Conservation (phyloP, 2,888 invertebrate species). For the Caenorhabditis sp. region DNA sequence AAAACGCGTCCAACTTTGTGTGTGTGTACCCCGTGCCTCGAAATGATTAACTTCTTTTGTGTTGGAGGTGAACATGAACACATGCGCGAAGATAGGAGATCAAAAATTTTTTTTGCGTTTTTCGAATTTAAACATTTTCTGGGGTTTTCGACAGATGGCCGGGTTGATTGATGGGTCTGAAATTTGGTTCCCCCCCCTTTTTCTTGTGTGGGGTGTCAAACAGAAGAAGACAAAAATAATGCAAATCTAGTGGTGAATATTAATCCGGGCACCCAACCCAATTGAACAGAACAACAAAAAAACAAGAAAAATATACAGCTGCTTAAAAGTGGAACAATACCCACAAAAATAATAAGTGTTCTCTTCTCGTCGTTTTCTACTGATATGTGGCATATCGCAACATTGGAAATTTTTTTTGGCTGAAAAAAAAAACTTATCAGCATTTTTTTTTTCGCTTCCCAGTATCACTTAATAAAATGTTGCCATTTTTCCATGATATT, state of each 20-base stretch:
- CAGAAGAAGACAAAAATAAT: too few relatives aligned
- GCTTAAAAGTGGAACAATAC: background rate
- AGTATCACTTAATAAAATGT: background rate
- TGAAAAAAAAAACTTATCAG: conserved; percentile 5
- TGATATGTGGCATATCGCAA: background rate
- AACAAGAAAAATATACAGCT: background rate
- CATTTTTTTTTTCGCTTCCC: background rate
- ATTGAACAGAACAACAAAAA: too few relatives aligned
- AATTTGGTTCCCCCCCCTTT: too few relatives aligned
- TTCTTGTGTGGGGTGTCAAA: too few relatives aligned
- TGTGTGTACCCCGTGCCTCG: too few relatives aligned
- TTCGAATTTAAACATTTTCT: background rate
- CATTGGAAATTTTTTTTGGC: background rate
- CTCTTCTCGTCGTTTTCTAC: background rate
- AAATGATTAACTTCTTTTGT: background rate
- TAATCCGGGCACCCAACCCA: too few relatives aligned
- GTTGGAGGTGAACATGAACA: background rate
- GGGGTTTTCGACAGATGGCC: background rate
- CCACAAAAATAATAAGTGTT: too few relatives aligned
- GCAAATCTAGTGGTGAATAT: too few relatives aligned
- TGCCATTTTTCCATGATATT: background rate
- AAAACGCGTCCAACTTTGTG: background rate
- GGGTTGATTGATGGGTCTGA: background rate
- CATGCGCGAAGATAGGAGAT: background rate
- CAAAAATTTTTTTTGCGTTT: background rate